phyloP scores from a whole-genome alignment of 2,888 invertebrate genomes.

The Tachystola acroxantha region DNA sequence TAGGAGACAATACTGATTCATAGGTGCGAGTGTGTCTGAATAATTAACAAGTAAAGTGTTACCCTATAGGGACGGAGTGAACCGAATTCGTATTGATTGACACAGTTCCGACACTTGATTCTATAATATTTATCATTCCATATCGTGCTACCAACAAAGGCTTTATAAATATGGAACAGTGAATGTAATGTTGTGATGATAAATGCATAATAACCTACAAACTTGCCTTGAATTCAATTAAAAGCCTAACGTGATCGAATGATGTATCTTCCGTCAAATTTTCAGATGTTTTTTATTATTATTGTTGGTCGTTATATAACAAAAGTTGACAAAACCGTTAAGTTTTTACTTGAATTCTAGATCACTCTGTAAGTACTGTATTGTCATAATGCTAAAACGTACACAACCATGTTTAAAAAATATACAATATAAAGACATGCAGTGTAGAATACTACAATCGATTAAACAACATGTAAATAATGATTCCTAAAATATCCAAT shows the following conservation, averaged over 20 bases:
- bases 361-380: conserved; percentile 15
- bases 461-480: not conserved
- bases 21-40: not conserved
- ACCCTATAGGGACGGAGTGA: conserved; percentile 63
- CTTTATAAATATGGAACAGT: conserved; percentile 13
- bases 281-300: too few relatives aligned
- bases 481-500: conserved; percentile 2
- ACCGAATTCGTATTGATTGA: conserved; percentile 39
- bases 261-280: too few relatives aligned
- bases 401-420: conserved; percentile 13
- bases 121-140: too few relatives aligned
- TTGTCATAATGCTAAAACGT: conserved; percentile 43
- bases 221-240: too few relatives aligned
- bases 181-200: conserved; percentile 20
- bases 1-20: not conserved
- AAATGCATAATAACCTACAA: conserved; percentile 60
- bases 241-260: too few relatives aligned
- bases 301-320: too few relatives aligned
- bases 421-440: conserved; percentile 6
- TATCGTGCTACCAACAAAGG: conserved; percentile 20
- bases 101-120: conserved; percentile 23
- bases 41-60: conserved; percentile 12
- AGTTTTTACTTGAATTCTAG: too few relatives aligned
- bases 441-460: not conserved
- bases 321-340: too few relatives aligned